A percentile compares a stretch with the other conserved stretches of the same genome.
Evolutionary conservation across 2,888 invertebrate genomes (phyloP).

Genomic region (Hydrotaea diabolus): DNA sequence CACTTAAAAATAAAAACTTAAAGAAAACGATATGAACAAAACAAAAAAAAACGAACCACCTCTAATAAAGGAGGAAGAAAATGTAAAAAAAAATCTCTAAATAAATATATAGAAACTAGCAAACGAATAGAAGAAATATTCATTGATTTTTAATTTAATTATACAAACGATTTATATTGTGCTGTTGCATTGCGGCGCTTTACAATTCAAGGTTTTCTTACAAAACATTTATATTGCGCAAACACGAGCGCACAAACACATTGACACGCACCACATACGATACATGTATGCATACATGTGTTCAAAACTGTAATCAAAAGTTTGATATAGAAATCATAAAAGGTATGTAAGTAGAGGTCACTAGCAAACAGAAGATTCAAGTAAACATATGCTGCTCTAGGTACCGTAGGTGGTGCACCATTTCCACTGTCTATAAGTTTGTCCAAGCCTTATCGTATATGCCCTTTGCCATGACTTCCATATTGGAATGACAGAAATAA

Average conservation of each 20-base stretch:
- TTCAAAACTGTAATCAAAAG: neutral
- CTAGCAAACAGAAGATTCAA: neutral
- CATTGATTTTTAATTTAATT: conserved; percentile 52
- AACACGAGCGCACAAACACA: neutral
- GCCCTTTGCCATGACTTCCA: too few relatives aligned
- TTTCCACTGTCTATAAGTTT: too few relatives aligned
- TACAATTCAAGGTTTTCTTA: neutral
- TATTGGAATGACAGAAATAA: too few relatives aligned
- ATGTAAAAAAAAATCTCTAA: conserved; percentile 22
- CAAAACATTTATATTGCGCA: neutral
- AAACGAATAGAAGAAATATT: conserved; percentile 32
- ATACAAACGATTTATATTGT: neutral
- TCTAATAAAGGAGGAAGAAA: neutral
- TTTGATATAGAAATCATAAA: conserved; percentile 10
- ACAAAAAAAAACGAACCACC: conserved; percentile 21
- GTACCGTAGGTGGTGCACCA: too few relatives aligned
- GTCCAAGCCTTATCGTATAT: too few relatives aligned
- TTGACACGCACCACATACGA: too few relatives aligned
- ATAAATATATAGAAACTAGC: conserved; percentile 20
- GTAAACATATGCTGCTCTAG: neutral
- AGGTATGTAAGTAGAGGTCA: neutral
- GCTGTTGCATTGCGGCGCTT: neutral
- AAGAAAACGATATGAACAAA: neutral
- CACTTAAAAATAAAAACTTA: conserved; percentile 18
- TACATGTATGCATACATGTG: too few relatives aligned